These are phyloP conservation scores for Polydrusus cervinus DNA, from an alignment of 2,888 invertebrate genomes.

Conservation along the genomic window DNA sequence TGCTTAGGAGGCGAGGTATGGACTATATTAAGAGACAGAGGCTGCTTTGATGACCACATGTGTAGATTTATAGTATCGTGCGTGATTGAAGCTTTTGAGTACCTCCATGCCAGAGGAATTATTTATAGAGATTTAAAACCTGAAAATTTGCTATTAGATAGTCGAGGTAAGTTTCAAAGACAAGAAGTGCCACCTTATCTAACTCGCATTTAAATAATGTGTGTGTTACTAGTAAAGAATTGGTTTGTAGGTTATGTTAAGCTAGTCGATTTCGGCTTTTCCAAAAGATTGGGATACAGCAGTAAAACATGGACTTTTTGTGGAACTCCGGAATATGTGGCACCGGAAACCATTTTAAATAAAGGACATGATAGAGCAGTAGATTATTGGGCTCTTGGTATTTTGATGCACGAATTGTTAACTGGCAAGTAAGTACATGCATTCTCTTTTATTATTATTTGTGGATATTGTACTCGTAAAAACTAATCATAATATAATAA, in stretches of 20 bases:
- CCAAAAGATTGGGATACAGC: conserved; percentile 78
- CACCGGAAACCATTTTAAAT: conserved; percentile 80
- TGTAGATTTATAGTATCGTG: conserved; percentile 79
- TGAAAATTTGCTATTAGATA: conserved; percentile 79
- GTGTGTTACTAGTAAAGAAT: too few species aligned
- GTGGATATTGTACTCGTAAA: too few species aligned
- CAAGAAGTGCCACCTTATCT: neutral
- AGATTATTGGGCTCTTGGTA: conserved; percentile 82
- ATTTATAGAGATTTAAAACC: conserved; percentile 81
- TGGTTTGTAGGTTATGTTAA: conserved; percentile 74
- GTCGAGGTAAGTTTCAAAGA: conserved; percentile 65
- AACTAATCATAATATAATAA: too few species aligned
- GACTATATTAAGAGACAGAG: conserved; percentile 81
- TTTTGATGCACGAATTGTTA: conserved; percentile 78
- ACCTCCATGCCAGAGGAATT: conserved; percentile 78
- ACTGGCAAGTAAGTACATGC: conserved; percentile 79
- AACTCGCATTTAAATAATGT: too few species aligned
- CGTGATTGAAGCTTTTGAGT: conserved; percentile 81
- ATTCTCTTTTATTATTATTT: too few species aligned
- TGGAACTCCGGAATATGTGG: conserved; percentile 79
- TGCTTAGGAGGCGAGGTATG: conserved; percentile 84
- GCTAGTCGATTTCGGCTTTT: conserved; percentile 82
- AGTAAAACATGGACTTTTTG: conserved; percentile 85
- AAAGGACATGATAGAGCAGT: conserved; percentile 83
- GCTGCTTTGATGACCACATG: conserved; percentile 78